A percentile compares a stretch with the other conserved stretches of the same genome.
Conservation (phyloP, 2,113 vertebrate species). For the Ciconia stormi region DNA sequence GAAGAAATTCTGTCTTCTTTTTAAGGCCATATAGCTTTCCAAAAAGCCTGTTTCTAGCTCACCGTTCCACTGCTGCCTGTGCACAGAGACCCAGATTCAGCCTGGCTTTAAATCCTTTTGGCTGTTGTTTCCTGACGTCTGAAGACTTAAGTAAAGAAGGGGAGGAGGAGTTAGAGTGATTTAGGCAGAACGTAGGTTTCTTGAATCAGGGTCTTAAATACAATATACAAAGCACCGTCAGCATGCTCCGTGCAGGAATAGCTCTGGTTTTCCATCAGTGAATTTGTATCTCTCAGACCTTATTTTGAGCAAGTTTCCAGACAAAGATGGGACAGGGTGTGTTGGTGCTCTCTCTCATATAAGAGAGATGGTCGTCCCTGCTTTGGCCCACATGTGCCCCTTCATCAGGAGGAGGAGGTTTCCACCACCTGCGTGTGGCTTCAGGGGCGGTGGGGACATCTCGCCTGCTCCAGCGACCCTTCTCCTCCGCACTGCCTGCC, state of each 20-base stretch:
- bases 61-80: not conserved
- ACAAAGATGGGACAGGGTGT: not conserved
- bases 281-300: not conserved
- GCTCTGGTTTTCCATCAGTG: not conserved
- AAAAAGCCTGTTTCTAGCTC: not conserved
- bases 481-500: not conserved
- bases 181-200: not conserved
- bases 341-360: not conserved
- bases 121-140: not conserved
- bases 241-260: not conserved
- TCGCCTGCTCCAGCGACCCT: accelerated
- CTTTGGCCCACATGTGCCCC: not conserved
- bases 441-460: not conserved
- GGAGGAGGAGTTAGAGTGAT: not conserved
- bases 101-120: not conserved
- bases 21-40: not conserved
- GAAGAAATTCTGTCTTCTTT: not conserved
- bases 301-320: not conserved
- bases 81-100: not conserved
- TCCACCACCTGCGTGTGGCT: not conserved
- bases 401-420: not conserved
- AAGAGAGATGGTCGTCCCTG: not conserved
- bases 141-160: not conserved
- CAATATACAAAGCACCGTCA: not conserved
- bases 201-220: not conserved